Percentiles rank a stretch among this genome's conserved stretches.
phyloP scores from a whole-genome alignment of 1,140 invertebrate genomes.

The Wasmannia auropunctata region DNA sequence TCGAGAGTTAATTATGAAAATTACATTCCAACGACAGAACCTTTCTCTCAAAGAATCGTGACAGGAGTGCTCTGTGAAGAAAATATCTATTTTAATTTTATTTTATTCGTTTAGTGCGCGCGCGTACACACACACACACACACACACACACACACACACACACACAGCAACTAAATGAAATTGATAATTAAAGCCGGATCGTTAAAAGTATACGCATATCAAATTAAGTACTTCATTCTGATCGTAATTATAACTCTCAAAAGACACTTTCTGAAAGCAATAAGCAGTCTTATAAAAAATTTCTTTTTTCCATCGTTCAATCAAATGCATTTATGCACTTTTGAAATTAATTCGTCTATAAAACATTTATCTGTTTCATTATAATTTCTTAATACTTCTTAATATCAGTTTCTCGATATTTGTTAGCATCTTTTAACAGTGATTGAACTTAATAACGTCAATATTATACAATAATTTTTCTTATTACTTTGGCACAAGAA shows the following conservation, averaged over 20 bases:
- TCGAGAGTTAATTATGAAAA: conserved; percentile 27
- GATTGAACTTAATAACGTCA: neutral
- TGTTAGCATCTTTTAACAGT: neutral
- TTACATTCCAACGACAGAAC: neutral
- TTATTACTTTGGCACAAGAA: neutral
- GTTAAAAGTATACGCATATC: conserved; percentile 30
- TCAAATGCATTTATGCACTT: neutral
- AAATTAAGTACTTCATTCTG: neutral
- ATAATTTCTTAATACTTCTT: neutral
- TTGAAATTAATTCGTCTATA: neutral
- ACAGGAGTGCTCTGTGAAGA: neutral
- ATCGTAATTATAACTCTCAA: neutral
- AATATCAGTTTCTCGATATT: too few species aligned
- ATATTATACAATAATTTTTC: neutral
- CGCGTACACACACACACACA: too few species aligned
- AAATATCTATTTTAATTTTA: conserved; percentile 13
- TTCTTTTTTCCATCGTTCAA: neutral
- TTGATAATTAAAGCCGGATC: conserved; percentile 41
- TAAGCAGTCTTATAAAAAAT: neutral
- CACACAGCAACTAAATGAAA: conserved; percentile 42
- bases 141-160: too few species aligned
- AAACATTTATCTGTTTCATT: neutral
- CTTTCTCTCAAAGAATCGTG: neutral
- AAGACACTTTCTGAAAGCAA: neutral
- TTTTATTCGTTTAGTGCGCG: neutral